Conservation (phyloP, 1,140 invertebrate species). For the Musca domestica region DNA sequence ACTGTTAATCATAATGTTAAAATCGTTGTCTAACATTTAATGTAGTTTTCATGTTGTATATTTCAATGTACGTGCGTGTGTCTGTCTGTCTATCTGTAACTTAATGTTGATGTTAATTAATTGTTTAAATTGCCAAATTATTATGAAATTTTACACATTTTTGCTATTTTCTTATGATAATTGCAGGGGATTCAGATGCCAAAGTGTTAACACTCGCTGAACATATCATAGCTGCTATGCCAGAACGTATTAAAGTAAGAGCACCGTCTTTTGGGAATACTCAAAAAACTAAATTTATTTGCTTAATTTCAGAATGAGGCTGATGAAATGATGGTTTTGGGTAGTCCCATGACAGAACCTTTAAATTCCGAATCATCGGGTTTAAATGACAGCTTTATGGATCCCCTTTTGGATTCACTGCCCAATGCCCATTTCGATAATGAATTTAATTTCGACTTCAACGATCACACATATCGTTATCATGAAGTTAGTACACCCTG, state of each 20-base stretch:
- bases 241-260: slow-evolving; percentile 88
- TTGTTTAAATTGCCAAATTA: too few species aligned
- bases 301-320: slow-evolving; percentile 44
- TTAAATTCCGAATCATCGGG: slow-evolving; percentile 53
- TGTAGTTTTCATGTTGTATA: slow-evolving; percentile 11
- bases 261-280: too few species aligned
- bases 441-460: slow-evolving; percentile 76
- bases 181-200: slow-evolving; percentile 86
- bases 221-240: slow-evolving; percentile 96
- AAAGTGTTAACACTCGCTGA: slow-evolving; percentile 91
- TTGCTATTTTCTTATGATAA: slow-evolving; percentile 27
- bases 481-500: slow-evolving; percentile 74
- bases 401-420: slow-evolving; percentile 64
- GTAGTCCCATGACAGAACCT: slow-evolving; percentile 54
- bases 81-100: too few species aligned
- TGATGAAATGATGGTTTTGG: slow-evolving; percentile 54
- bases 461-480: slow-evolving; percentile 75
- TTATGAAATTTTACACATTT: not conserved
- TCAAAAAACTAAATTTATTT: not conserved
- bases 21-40: too few species aligned
- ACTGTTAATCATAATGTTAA: too few species aligned
- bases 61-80: not conserved
- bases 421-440: slow-evolving; percentile 60
- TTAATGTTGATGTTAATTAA: too few species aligned
- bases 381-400: slow-evolving; percentile 63